Base-by-base conservation (phyloP, 2,797 vertebrate species). In the Lindbergichthys nudifrons region DNA sequence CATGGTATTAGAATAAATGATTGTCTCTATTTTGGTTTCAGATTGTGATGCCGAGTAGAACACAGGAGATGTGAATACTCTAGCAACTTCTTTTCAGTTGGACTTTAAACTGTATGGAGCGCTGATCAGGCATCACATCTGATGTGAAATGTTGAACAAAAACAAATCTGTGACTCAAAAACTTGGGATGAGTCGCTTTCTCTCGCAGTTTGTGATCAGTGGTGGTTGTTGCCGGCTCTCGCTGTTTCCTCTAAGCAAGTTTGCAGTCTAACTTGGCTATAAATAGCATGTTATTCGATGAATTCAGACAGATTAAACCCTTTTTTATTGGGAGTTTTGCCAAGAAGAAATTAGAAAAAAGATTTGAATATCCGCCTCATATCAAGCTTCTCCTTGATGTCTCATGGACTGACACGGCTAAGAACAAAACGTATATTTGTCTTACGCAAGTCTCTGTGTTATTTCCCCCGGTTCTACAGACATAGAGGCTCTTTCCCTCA, bases 301-400 rank as follows among this genome's bases (percentile, higher is more conserved):
- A 70, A 74, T 81, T 68, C 68, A 72, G 65, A 73, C 26, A 48
- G 48, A 54, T 65, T 66, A 14, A 79, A 73, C 52, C 62, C 63
- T 74, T 72, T 32, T 53, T 46, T 56, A 65, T 10, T 15, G 13
- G 46, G 32, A 56, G 79, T 51, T 53, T 65, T 58, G 50, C 58
- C 66, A 65, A 71, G 50, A 72, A 48, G 57, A 74, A 70, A 71
- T 47, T 16, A 57, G 68, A 36, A 65, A 74, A 84, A 56, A 69
- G 56, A 82, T 87, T 79, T 74, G 48, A 82, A 77, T 77, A 81
- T 77, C 68, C 70, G 50, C 71, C 63, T 75, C 41, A 16, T 73
- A 73, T 48, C 65, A 77, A 72, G 79, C 62, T 43, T 70, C 61
- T 75, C 61, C 56, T 48, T 82, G 76, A 69, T 70, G 59, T 62